Evolutionary conservation across 2,888 invertebrate genomes (phyloP).

Genomic region (Gastrophysa polygoni): DNA sequence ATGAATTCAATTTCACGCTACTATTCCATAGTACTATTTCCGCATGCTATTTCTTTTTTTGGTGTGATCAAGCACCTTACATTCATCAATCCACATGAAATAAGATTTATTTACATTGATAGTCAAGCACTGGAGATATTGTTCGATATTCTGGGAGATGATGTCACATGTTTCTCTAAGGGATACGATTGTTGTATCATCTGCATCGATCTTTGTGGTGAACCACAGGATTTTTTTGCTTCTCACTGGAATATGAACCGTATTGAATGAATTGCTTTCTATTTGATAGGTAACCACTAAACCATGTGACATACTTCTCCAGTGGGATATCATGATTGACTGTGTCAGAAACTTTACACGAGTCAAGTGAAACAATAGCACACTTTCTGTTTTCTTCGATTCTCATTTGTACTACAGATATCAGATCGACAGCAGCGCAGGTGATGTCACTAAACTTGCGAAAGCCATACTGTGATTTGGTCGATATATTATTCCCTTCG

Average conservation of each 20-base stretch:
- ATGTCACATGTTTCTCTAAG: not conserved
- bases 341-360: not conserved
- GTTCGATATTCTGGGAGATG: not conserved
- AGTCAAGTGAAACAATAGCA: not conserved
- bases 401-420: constrained; percentile 2
- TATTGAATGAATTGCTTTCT: constrained; percentile 4
- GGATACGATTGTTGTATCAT: not conserved
- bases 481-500: constrained; percentile 3
- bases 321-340: not conserved
- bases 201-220: not conserved
- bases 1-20: not conserved
- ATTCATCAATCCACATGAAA: constrained; percentile 5
- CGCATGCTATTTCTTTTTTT: not conserved
- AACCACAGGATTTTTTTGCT: not conserved
- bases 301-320: not conserved
- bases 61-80: not conserved
- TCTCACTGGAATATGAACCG: not conserved
- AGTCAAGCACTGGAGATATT: not conserved
- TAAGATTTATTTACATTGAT: constrained; percentile 2
- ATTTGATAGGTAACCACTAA: constrained; percentile 1
- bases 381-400: not conserved
- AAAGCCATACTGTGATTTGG: not conserved
- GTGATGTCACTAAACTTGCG: not conserved
- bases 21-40: constrained; percentile 2
- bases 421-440: constrained; percentile 2